phyloP scores from a whole-genome alignment of 2,888 invertebrate genomes.

The Amblyjoppa proteus region DNA sequence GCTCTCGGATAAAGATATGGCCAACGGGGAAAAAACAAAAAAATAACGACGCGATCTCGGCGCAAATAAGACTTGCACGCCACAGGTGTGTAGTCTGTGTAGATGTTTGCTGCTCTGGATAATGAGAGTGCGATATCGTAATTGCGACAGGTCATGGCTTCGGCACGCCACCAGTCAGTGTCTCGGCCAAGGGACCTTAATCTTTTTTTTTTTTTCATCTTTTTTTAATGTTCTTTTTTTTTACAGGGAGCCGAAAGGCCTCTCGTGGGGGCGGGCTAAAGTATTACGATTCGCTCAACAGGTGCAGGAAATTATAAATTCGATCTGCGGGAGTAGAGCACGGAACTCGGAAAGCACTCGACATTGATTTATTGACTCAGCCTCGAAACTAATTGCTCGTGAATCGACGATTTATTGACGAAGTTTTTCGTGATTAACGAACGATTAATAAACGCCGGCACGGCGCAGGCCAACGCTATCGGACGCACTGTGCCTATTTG shows the following conservation, averaged over 20 bases:
- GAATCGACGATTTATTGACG: constrained; percentile 20
- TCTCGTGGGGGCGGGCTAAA: background rate
- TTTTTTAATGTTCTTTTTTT: background rate
- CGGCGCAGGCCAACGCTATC: constrained; percentile 30
- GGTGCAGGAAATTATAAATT: constrained; percentile 45
- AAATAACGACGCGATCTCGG: constrained; percentile 6
- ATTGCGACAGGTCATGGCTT: constrained; percentile 81
- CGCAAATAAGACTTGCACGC: constrained; percentile 15
- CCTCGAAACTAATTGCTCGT: constrained; percentile 20
- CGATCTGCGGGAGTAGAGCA: background rate
- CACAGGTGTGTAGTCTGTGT: constrained; percentile 33
- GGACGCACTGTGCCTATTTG: constrained; percentile 35
- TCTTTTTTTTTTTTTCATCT: constrained; percentile 12
- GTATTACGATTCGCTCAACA: constrained; percentile 52
- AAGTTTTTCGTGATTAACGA: background rate
- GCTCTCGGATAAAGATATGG: background rate
- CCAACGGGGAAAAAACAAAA: background rate
- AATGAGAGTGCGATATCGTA: constrained; percentile 72
- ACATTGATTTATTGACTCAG: constrained; percentile 35
- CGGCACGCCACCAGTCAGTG: constrained; percentile 43
- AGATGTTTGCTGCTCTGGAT: constrained; percentile 70
- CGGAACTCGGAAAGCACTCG: constrained; percentile 12
- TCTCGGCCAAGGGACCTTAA: constrained; percentile 44
- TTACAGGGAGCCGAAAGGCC: background rate
- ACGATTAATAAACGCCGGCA: background rate